phyloP scores from a whole-genome alignment of 2,888 invertebrate genomes.

The Himalopsyche anomala region DNA sequence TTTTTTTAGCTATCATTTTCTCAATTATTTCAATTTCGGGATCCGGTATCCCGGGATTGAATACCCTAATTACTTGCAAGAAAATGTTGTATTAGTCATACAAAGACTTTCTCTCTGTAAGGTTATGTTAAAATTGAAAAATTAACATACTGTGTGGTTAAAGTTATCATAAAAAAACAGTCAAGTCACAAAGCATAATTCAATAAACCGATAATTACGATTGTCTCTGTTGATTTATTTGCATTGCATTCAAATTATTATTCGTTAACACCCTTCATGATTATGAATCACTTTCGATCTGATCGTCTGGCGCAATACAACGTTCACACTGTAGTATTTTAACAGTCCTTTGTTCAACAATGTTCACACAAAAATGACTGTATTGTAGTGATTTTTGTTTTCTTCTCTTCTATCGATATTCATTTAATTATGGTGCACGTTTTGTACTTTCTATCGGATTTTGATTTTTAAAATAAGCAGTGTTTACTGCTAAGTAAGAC shows the following conservation, averaged over 20 bases:
- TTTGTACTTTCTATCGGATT: no score
- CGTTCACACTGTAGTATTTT: not conserved
- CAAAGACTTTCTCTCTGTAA: not conserved
- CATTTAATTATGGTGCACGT: no score
- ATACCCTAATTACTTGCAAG: no score
- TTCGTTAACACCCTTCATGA: not conserved
- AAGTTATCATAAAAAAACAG: not conserved
- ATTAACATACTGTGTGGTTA: not conserved
- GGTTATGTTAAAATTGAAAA: not conserved
- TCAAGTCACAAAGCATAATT: not conserved
- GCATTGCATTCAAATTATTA: conserved; percentile 3
- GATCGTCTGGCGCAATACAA: not conserved
- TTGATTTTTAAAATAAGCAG: no score
- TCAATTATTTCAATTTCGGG: no score
- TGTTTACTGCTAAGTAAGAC: no score
- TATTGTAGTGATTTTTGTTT: no score
- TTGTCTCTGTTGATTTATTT: conserved; percentile 12
- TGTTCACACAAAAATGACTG: not conserved
- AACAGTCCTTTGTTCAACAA: conserved; percentile 9
- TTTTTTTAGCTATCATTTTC: no score
- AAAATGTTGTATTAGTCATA: not conserved
- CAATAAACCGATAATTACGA: not conserved
- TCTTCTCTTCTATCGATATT: no score
- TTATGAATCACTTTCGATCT: not conserved
- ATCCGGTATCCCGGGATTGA: no score